Conservation (phyloP, 2,888 invertebrate species). For the Melolontha melolontha region DNA sequence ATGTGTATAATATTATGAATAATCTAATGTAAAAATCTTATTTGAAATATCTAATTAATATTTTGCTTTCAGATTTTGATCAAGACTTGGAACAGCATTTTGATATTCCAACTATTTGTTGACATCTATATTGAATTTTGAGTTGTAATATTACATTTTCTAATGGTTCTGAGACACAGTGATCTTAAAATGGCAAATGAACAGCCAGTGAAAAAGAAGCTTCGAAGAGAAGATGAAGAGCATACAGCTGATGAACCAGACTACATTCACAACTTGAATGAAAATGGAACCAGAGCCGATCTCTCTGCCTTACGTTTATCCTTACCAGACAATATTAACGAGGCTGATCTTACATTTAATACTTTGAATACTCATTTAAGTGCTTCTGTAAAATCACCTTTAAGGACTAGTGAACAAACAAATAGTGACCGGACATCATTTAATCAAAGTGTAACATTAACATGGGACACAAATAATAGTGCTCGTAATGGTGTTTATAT, state of each 20-base stretch:
- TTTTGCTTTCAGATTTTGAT: constrained; percentile 24
- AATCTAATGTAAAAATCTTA: neutral
- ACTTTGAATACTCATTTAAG: constrained; percentile 55
- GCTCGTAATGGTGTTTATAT: constrained; percentile 38
- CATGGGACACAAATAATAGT: constrained; percentile 21
- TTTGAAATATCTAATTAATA: neutral
- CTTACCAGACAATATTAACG: constrained; percentile 57
- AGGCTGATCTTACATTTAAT: constrained; percentile 59
- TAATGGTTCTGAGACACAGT: constrained; percentile 76
- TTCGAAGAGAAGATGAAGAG: constrained; percentile 74
- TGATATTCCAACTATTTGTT: constrained; percentile 4
- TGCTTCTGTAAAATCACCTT: constrained; percentile 51
- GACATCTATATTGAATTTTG: constrained; percentile 20
- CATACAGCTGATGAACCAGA: constrained; percentile 72
- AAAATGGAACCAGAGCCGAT: constrained; percentile 28
- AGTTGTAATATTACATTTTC: constrained; percentile 51
- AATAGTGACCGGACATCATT: constrained; percentile 36
- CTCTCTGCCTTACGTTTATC: constrained; percentile 26
- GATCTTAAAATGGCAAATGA: constrained; percentile 77
- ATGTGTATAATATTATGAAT: neutral
- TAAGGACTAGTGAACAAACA: constrained; percentile 51
- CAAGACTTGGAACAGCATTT: neutral
- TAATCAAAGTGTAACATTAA: constrained; percentile 23
- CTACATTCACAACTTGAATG: constrained; percentile 66
- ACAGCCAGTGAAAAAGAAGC: constrained; percentile 88